Base-by-base conservation (phyloP, 2,888 invertebrate species). In the Himalopsyche tibetana region DNA sequence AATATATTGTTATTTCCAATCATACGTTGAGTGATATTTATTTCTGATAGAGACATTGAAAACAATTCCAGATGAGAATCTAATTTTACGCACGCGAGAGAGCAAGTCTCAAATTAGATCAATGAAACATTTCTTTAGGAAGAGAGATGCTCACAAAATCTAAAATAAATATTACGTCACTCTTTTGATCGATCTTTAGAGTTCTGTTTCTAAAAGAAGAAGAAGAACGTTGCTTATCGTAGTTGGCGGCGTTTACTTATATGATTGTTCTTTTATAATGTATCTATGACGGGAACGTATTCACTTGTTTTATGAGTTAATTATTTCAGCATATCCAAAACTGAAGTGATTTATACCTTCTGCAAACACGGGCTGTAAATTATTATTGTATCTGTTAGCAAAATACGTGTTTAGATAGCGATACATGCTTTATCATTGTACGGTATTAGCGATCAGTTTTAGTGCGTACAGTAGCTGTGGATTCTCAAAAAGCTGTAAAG, bases 161-260 rank as follows among this genome's bases (percentile, higher is more conserved):
- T 56, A 63, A 83, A 83, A 83, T 83, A 83, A 83, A 42, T 45
- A 83, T 45, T 36, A 83, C 83, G 63, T 69, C 83, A 82, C 5
- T 4, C 56, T 28, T 28, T 69, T 83, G 83, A 83, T 69, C 42
- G 69, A 83, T 83, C 83, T 83, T 69, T 17, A 40, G 45, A 63
- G 45, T 15, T 83, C 69, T 28, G 69, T 36, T 83, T 69, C 42
- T 69, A 42, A 83, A 69, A 83, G 45, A 36, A 74, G 74, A 74
- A 15, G 19, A 74, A 74, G 36, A 74, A 74, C 38, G 74, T 15
- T 12, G 74, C 74, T 36, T 74, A 28, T 74, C 36, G 12, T n/a
- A 38, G 36, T 74, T 5, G 15, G 74, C 74, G 74, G 28, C 19
- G 36, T 74, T 74, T 36, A 15, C 74, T 38, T 74, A 38, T 12